These are phyloP conservation scores for Noctilio leporinus DNA, from an alignment of 2,113 vertebrate species.

Conservation along the genomic window DNA sequence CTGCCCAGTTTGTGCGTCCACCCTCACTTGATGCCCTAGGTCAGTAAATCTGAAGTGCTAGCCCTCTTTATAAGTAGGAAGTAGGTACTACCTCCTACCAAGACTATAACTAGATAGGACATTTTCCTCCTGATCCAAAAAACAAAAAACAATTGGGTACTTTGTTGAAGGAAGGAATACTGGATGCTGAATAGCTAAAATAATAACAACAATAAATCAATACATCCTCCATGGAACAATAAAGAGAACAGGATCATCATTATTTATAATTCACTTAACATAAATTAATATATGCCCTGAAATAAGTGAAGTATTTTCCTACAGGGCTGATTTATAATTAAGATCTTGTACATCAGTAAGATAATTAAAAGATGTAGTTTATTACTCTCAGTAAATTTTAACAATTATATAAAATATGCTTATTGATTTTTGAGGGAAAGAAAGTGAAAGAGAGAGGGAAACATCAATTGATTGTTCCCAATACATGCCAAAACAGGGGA, in stretches of 20 bases:
- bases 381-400: neutral
- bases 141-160: neutral
- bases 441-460: too few relatives aligned
- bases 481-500: too few relatives aligned
- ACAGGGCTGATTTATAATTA: neutral
- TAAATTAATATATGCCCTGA: neutral
- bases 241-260: neutral
- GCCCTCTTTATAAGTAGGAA: neutral
- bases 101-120: neutral
- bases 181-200: neutral
- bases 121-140: neutral
- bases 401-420: neutral
- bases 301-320: neutral
- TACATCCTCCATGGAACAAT: neutral
- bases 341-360: neutral
- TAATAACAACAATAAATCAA: neutral
- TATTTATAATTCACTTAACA: neutral
- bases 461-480: too few relatives aligned
- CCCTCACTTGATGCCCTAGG: neutral
- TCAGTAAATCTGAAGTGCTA: neutral
- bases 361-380: neutral
- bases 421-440: too few relatives aligned
- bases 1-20: neutral
- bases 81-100: neutral
- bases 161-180: neutral